Evolutionary conservation across 2,888 invertebrate species (phyloP), one percentile per base, ranked within the genome.

Genomic region (Apamea epomidion): DNA sequence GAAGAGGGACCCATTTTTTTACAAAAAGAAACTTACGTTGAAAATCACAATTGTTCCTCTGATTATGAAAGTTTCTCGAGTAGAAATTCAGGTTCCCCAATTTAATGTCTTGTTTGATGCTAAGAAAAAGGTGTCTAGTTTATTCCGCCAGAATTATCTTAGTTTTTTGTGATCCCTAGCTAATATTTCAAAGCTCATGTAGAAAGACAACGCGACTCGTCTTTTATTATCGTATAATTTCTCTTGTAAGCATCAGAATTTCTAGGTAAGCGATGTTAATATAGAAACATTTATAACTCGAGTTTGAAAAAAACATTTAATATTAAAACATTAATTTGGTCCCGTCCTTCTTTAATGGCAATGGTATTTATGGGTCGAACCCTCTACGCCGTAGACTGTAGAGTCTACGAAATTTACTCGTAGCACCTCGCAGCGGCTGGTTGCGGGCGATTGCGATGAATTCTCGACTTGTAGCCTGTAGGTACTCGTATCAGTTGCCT

Each of bases 401-500:
- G 51, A 4, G 60, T 71, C 72, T 78, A 67, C 70, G 62, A 67
- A 32, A 86, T 88, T 84, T 79, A 64, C 71, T 81, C 70, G 74
- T 76, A 83, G 85, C 85, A 76, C 65, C 21, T 78, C 79, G 83
- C 79, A 82, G 82, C 64, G 6, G 37, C 69, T 70, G 80, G n/a
- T 51, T 72, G 62, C 45, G 25, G 21, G 71, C 74, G 78, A 84
- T 77, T 81, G 73, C 73, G 69, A 82, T 64, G 79, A 72, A 82
- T 80, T 83, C 78, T 81, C 70, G 72, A 65, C 60, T 78, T 65
- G 74, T 73, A 74, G 79, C 70, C 29, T 10, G 65, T 85, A 77
- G 72, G 77, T 78, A 60, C 37, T 78, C 29, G 54, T 85, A 85
- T 85, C 82, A 84, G 76, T 75, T n/a, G 83, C 62, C 67, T 84